Conservation (phyloP, 2,113 vertebrate species). For the Petaurus breviceps region DNA sequence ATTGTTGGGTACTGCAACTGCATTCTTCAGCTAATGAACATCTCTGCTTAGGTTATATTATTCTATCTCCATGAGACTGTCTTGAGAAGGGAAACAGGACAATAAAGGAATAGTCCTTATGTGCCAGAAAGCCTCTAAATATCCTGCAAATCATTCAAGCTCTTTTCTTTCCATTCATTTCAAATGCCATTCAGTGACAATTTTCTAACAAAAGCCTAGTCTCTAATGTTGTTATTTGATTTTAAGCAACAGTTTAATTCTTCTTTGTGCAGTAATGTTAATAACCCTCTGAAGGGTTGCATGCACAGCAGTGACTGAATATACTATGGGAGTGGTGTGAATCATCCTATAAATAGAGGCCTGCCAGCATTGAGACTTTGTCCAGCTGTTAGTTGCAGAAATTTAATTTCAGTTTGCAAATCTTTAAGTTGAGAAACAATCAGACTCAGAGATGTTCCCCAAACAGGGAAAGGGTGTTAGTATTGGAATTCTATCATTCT, state of each 20-base stretch:
- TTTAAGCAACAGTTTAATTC: neutral
- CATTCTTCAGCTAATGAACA: neutral
- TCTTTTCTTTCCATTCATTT: neutral
- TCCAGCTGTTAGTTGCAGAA: neutral
- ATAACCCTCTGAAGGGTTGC: conserved; percentile 22
- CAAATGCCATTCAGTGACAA: neutral
- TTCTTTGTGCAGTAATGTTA: conserved; percentile 44
- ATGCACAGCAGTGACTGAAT: conserved; percentile 25
- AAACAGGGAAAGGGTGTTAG: neutral
- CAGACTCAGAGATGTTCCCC: neutral
- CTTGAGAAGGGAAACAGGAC: neutral
- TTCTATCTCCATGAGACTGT: neutral
- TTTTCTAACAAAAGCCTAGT: conserved; percentile 25
- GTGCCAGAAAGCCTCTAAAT: neutral
- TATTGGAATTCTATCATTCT: neutral
- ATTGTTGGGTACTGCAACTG: neutral
- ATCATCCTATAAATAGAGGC: conserved; percentile 38
- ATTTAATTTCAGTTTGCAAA: conserved; percentile 30
- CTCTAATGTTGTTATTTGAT: conserved; percentile 21
- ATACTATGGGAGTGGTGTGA: neutral
- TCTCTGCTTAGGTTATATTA: neutral
- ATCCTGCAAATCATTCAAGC: neutral
- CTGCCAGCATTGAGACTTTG: conserved; percentile 27
- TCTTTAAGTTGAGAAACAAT: neutral
- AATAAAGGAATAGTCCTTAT: neutral